Evolutionary conservation across 2,797 vertebrate species (phyloP), one percentile per base, ranked within the genome.

Genomic region (Malacoctenus gilli): DNA sequence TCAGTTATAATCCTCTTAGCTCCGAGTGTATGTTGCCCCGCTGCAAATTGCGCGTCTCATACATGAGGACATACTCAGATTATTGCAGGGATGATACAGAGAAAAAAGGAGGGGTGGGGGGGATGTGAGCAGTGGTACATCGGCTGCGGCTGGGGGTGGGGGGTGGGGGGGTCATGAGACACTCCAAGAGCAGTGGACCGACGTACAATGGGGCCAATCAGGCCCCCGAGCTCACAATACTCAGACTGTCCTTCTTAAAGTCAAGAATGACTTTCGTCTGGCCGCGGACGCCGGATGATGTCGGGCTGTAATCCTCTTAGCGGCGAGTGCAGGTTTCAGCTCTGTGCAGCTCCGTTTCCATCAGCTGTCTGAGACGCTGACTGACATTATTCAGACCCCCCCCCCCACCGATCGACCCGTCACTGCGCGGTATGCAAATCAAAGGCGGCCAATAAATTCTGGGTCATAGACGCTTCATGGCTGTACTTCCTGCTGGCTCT

Each of bases 231-330:
- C 59, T 41, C 64, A 76, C 52, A 75, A 75, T 60, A 41, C 63
- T 56, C 49, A 75, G 40, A 59, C 44, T 56, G 76, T 82, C 76
- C 72, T 79, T 78, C 81, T 80, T 73, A 72, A 73, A 80, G 72
- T 75, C 52, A 44, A 72, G 65, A 73, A 76, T 50, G 68, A 74
- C 77, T 83, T 75, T 80, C 8, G 59, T 72, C 53, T 64, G 60
- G 53, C 79, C 0, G 31, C 12, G 37, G 75, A 71, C 30, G 13
- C 35, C 41, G 57, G 69, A 49, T 70, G 72, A 81, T 69, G 62
- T 70, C 75, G 50, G 41, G 61, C 52, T 52, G 46, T 86, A 85
- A 87, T 86, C 80, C 74, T 69, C 79, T 80, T 78, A 85, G 73
- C 65, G 51, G 28, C 1, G 41, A 84, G 77, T 44, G 73, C 73